Evolutionary conservation across 2,113 vertebrate species (phyloP).

Genomic region (Acrocephalus kingi): DNA sequence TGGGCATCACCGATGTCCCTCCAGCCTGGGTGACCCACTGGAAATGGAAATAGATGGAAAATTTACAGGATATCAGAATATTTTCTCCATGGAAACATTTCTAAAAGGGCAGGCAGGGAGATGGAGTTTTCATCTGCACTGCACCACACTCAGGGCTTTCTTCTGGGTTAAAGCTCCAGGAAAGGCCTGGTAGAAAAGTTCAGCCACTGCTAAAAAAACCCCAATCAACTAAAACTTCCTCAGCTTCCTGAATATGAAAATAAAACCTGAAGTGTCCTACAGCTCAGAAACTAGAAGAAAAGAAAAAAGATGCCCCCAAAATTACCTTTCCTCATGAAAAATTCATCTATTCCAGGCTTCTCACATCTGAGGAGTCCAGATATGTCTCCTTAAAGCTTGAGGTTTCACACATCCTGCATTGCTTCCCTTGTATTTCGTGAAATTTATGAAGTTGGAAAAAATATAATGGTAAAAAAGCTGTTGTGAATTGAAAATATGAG

Average conservation of each 20-base stretch:
- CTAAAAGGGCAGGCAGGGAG: neutral
- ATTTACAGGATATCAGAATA: neutral
- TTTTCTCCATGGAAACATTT: neutral
- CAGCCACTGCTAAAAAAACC: neutral
- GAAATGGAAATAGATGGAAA: neutral
- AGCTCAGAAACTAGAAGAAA: neutral
- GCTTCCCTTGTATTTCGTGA: neutral
- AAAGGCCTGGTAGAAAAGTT: neutral
- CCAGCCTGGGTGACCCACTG: neutral
- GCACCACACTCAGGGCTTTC: neutral
- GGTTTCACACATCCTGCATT: neutral
- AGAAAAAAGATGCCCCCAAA: neutral
- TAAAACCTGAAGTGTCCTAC: neutral
- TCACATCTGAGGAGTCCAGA: neutral
- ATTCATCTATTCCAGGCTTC: neutral
- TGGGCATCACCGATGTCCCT: neutral
- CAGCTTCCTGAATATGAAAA: neutral
- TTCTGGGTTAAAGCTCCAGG: neutral
- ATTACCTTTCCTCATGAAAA: neutral
- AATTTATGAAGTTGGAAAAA: neutral
- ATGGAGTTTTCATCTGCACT: neutral
- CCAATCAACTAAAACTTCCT: neutral
- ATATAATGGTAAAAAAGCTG: neutral
- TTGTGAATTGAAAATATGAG: neutral
- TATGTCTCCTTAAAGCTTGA: neutral